A percentile compares a stretch with the other conserved stretches of the same genome.
phyloP scores from a whole-genome alignment of 2,797 vertebrate genomes.

The Pseudopleuronectes americanus region DNA sequence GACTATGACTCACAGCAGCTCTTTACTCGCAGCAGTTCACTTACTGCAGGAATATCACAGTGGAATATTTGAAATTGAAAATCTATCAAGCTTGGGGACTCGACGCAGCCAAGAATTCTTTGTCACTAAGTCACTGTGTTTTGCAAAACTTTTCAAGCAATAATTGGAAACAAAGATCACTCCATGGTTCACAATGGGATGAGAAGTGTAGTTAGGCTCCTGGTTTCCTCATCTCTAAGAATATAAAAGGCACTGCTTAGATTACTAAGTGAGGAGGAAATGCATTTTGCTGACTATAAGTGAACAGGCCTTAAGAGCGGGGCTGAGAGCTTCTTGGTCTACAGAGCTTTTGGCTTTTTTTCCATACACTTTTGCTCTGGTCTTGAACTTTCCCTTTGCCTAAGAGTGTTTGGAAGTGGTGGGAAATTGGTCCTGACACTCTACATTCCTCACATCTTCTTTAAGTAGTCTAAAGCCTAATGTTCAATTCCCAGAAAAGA shows the following conservation, averaged over 20 bases:
- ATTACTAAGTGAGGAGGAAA: constrained; percentile 17
- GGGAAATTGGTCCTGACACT: constrained; percentile 21
- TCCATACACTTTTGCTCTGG: constrained; percentile 1
- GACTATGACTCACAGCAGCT: too few species aligned
- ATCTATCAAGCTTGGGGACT: too few species aligned
- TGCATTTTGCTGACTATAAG: background rate
- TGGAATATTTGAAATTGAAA: too few species aligned
- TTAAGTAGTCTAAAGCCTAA: constrained; percentile 5
- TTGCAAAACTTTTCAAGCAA: too few species aligned
- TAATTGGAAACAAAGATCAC: background rate
- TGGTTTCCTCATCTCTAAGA: background rate
- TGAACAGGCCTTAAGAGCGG: too few species aligned
- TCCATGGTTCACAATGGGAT: background rate
- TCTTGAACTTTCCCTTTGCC: constrained; percentile 2
- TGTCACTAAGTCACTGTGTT: too few species aligned
- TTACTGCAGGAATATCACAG: too few species aligned
- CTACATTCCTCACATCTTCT: constrained; percentile 1
- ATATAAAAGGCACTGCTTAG: background rate
- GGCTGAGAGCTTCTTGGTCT: constrained; percentile 1
- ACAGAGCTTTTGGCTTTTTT: background rate
- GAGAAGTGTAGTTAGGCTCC: too few species aligned
- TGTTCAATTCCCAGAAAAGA: constrained; percentile 16
- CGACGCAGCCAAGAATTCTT: too few species aligned
- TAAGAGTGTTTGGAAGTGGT: background rate
- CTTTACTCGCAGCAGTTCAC: too few species aligned